These are phyloP conservation scores for Aethes cnicana DNA, from an alignment of 2,888 invertebrate species.

Conservation along the genomic window DNA sequence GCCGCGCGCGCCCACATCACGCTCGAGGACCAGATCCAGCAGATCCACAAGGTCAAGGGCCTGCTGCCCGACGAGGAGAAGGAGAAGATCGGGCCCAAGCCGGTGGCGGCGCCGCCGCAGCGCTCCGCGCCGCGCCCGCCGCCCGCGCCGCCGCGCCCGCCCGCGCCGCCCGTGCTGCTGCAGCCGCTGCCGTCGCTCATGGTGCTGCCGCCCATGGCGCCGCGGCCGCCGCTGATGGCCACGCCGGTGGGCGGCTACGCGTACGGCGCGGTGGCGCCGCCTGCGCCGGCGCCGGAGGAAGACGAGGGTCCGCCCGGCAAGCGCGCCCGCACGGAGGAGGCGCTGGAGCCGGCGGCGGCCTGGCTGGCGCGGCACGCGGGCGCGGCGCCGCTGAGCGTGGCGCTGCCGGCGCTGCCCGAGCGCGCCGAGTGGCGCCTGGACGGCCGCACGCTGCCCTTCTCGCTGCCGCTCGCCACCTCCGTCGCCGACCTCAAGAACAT, in stretches of 20 bases:
- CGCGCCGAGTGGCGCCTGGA: slow-evolving; percentile 97
- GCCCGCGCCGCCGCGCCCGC: slow-evolving; percentile 39
- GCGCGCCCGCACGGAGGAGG: slow-evolving; percentile 95
- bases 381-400: slow-evolving; percentile 73
- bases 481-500: slow-evolving; percentile 94
- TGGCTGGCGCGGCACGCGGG: slow-evolving; percentile 62
- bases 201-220: slow-evolving; percentile 75
- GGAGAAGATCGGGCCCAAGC: slow-evolving; percentile 97
- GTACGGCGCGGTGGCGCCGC: slow-evolving; percentile 37
- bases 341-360: slow-evolving; percentile 91
- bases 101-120: slow-evolving; percentile 69
- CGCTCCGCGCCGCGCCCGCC: slow-evolving; percentile 37
- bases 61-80: slow-evolving; percentile 97
- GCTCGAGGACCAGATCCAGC: slow-evolving; percentile 97
- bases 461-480: slow-evolving; percentile 88
- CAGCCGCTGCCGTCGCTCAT: slow-evolving; percentile 77
- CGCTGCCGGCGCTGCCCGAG: slow-evolving; percentile 91
- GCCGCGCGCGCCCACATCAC: slow-evolving; percentile 97
- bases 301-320: slow-evolving; percentile 95
- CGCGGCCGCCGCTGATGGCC: slow-evolving; percentile 37
- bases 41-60: slow-evolving; percentile 96
- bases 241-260: slow-evolving; percentile 41
- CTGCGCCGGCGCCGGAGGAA: slow-evolving; percentile 49
- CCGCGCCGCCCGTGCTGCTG: slow-evolving; percentile 46
- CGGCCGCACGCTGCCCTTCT: slow-evolving; percentile 92